Base-by-base conservation (phyloP, 2,113 vertebrate species). In the Chrysochloris asiatica region DNA sequence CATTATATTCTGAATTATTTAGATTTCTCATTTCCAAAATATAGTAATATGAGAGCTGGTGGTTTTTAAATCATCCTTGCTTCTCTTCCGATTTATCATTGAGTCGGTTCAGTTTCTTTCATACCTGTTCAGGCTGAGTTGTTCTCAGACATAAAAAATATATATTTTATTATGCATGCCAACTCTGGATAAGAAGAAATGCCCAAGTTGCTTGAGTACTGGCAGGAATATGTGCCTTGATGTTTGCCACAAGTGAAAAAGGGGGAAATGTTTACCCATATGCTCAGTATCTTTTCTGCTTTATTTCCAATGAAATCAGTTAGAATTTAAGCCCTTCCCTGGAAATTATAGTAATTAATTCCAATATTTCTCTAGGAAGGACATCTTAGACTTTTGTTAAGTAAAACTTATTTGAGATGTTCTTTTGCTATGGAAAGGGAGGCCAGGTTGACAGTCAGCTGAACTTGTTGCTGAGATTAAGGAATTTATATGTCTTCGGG, bases 1-100 rank as follows among this genome's bases (percentile, higher is more conserved):
- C 30, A 63, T 14, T 79, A 43, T 45, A 14, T 77, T 82, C 33
- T 95, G 63, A 94, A 94, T 92, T 91, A 89, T 93, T 93, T 71
- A 92, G 87, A 77, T 87, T 89, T 93, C 8, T 87, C 69, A 87
- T 83, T 48, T 91, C 38, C 17, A 13, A 84, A 91, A 86, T 86
- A 45, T 63, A 78, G 33, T 52, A 75, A 81, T 52, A 69, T 79
- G 75, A 91, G 3, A 93, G n/a, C 16, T 93, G 17, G 19, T 84
- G 56, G 30, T 79, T 93, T 93, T n/a, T 85, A 93, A 83, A 84
- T 91, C 30, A 87, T 88, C 91, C 54, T 86, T 87, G 43, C 61
- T 84, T 69, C 81, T 85, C 63, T 11, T 33, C 38, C 86, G 82
- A 89, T 89, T 89, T 85, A 52, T 67, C 76, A 89, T 76, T 36